phyloP scores from a whole-genome alignment of 2,113 vertebrate species.

The Oreochromis niloticus region DNA sequence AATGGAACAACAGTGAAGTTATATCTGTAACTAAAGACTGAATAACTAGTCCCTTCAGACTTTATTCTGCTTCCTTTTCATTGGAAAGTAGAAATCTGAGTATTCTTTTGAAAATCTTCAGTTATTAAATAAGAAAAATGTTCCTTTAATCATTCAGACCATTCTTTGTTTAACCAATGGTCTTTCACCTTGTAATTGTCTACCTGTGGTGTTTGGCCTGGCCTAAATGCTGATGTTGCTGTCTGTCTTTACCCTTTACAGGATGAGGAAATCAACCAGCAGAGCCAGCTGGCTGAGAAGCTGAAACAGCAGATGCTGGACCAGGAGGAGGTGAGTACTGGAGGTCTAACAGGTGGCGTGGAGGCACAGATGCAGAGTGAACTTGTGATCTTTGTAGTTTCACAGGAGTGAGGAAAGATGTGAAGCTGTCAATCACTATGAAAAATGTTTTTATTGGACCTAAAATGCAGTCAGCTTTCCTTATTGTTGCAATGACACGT shows the following conservation, averaged over 20 bases:
- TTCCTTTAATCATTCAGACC: not conserved
- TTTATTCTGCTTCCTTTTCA: not conserved
- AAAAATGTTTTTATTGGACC: not conserved
- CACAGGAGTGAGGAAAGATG: not conserved
- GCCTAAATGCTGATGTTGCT: not conserved
- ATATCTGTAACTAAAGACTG: not conserved
- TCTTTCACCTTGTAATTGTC: not conserved
- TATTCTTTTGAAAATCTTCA: not conserved
- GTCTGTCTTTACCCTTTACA: conserved; percentile 28
- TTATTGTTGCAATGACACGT: not conserved
- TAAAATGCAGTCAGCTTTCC: not conserved
- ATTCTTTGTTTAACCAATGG: not conserved
- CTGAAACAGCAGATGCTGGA: conserved; percentile 95
- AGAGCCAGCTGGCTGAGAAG: conserved; percentile 93
- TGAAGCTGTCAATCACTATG: not conserved
- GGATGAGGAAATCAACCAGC: conserved; percentile 98
- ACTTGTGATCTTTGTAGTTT: not conserved
- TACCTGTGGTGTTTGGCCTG: not conserved
- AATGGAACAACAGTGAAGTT: not conserved
- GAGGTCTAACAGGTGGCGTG: not conserved
- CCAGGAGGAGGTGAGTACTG: conserved; percentile 86
- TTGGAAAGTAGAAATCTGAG: not conserved
- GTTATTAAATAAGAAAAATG: not conserved
- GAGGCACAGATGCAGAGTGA: not conserved
- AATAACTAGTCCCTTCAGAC: not conserved